Evolutionary conservation across 2,113 vertebrate genomes (phyloP), one percentile per base, ranked within the genome.

Genomic region (Plotosus lineatus): DNA sequence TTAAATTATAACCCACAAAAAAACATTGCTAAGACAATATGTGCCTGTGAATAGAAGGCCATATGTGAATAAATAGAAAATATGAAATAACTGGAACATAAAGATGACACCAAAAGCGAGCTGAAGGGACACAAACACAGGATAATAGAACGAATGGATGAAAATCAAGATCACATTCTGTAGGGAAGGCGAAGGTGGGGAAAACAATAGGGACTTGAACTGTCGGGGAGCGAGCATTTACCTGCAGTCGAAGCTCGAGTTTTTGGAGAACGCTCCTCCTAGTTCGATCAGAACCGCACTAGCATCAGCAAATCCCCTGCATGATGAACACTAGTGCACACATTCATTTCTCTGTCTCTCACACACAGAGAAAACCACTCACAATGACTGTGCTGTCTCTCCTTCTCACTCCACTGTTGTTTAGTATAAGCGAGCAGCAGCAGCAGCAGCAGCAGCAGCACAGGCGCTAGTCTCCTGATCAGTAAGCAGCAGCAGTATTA

Each of bases 381-480:
- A 81, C 85, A 84, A 86, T 84, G 75, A 84, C 83, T 42, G 78
- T 33, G 60, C 77, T 81, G 51, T 72, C n/a, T 63, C 26, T 51
- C 40, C 33, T 26, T 48, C 38, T 81, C 40, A 63, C 58, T 15
- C 58, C 69, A 50, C 7, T 50, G 11, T 63, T 42, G 36, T 73
- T 36, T 31, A 40, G 75, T 28, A 46, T 75, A 76, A 69, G 75
- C 84, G 55, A 50, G 82, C 55, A 31, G 55, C 80, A 82, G 53
- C 8, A 88, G 85, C 89, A 89, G 88, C 85, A 88, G 86, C 85
- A 88, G 74, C 73, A 88, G 55, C 80, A 82, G 53, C 8, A 84
- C 87, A 86, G 85, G 85, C 78, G 78, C 88, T 88, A 88, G 89
- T 89, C 90, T 91, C 90, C 88, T 89, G 90, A 88, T 92, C 92